phyloP scores from a whole-genome alignment of 2,797 vertebrate genomes.

The Harpagifer antarcticus region DNA sequence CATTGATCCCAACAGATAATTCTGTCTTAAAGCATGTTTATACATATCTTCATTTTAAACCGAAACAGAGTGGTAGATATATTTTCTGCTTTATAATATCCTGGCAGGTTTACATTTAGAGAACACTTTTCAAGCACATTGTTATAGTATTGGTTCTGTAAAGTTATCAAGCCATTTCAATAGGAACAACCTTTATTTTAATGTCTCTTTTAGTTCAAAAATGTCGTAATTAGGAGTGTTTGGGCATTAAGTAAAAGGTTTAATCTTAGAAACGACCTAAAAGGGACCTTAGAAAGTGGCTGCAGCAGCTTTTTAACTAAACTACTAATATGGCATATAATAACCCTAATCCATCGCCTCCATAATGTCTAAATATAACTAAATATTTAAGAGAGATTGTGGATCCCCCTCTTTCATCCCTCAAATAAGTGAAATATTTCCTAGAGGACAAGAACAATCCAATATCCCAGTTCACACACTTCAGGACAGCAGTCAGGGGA shows the following conservation, averaged over 20 bases:
- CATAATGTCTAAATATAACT: constrained; percentile 44
- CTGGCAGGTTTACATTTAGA: constrained; percentile 7
- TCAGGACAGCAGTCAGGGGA: constrained; percentile 32
- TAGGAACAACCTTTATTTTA: background rate
- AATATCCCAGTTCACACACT: constrained; percentile 48
- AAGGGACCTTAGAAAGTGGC: too few relatives aligned
- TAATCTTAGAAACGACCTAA: background rate
- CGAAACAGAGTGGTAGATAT: background rate
- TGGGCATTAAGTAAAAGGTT: background rate
- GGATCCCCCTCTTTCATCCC: constrained; percentile 35
- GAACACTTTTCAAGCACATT: constrained; percentile 7
- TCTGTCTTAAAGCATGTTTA: constrained; percentile 16
- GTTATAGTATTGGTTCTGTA: background rate
- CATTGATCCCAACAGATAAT: background rate
- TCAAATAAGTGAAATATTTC: constrained; percentile 37
- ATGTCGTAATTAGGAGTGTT: background rate
- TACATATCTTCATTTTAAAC: background rate
- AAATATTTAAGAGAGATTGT: constrained; percentile 26
- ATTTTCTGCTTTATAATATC: constrained; percentile 1
- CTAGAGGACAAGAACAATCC: constrained; percentile 47
- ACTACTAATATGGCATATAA: constrained; percentile 34
- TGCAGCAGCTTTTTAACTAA: background rate
- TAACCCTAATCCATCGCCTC: constrained; percentile 51
- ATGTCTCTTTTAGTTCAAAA: background rate
- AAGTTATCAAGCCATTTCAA: background rate